phyloP scores from a whole-genome alignment of 2,888 invertebrate genomes.

The Volucella zonaria region DNA sequence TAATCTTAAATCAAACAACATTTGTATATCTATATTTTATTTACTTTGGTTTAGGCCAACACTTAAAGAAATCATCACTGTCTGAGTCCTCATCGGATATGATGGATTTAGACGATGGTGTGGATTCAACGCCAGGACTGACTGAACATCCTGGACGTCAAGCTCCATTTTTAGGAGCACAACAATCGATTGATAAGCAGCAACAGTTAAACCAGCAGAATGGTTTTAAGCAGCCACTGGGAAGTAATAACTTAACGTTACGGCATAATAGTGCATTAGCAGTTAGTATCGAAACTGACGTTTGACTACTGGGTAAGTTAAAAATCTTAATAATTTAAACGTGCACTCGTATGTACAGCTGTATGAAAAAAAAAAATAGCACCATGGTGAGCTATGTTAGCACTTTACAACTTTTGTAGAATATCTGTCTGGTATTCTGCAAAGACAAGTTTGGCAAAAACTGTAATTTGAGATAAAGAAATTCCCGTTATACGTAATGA shows the following conservation, averaged over 20 bases:
- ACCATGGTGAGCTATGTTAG: too few species aligned
- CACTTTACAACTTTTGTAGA: too few species aligned
- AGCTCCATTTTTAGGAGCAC: slow-evolving; percentile 83
- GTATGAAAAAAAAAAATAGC: too few species aligned
- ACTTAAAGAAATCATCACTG: slow-evolving; percentile 93
- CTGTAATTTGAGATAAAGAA: too few species aligned
- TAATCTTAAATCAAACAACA: background rate
- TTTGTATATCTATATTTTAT: slow-evolving; percentile 16
- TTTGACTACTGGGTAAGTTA: slow-evolving; percentile 94
- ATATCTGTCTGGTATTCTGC: too few species aligned
- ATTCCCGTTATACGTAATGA: too few species aligned
- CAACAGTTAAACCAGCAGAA: slow-evolving; percentile 80
- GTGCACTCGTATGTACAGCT: background rate
- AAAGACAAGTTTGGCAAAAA: too few species aligned
- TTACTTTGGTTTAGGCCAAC: slow-evolving; percentile 87
- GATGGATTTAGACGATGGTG: slow-evolving; percentile 95
- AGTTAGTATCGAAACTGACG: slow-evolving; percentile 96
- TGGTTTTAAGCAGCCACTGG: slow-evolving; percentile 78
- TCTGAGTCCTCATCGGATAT: slow-evolving; percentile 95
- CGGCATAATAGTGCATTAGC: slow-evolving; percentile 92
- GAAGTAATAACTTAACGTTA: slow-evolving; percentile 87
- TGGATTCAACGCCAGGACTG: slow-evolving; percentile 83
- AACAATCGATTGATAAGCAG: slow-evolving; percentile 81
- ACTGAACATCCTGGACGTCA: slow-evolving; percentile 82
- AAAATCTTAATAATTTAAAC: background rate